Conservation (phyloP, 2,113 vertebrate genomes). For the Vireo altiloquus region DNA sequence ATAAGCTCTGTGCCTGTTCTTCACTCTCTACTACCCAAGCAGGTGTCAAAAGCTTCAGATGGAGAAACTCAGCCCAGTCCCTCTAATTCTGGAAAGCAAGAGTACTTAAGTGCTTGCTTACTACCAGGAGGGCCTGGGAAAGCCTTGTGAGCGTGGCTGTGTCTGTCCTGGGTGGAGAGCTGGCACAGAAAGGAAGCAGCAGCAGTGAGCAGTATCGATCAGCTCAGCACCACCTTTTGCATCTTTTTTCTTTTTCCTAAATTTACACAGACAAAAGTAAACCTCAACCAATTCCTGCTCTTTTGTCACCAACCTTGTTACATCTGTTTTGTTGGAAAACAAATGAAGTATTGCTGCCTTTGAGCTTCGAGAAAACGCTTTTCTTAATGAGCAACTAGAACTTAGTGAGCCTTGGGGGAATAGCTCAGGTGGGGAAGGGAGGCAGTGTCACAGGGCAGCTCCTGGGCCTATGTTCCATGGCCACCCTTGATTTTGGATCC, state of each 20-base stretch:
- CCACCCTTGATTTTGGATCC: neutral
- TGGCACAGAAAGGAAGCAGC: neutral
- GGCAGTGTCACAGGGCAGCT: neutral
- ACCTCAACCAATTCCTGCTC: neutral
- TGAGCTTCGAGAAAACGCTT: neutral
- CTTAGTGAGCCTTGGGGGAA: neutral
- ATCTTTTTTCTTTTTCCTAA: neutral
- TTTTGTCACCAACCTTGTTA: neutral
- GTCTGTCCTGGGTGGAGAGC: neutral
- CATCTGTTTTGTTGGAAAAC: neutral
- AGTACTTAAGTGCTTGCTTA: neutral
- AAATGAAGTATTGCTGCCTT: neutral
- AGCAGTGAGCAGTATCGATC: fast-evolving
- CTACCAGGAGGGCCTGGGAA: neutral
- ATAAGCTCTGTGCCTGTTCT: neutral
- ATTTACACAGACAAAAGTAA: neutral
- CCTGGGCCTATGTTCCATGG: neutral
- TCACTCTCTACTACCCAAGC: neutral
- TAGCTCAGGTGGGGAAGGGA: neutral
- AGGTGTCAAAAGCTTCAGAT: neutral
- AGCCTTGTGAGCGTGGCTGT: neutral
- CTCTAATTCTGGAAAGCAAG: neutral
- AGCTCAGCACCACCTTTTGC: neutral
- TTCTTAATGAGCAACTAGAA: neutral
- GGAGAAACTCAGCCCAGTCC: neutral